These are phyloP conservation scores for Agrypnus murinus DNA, from an alignment of 2,888 invertebrate genomes.

Conservation along the genomic window DNA sequence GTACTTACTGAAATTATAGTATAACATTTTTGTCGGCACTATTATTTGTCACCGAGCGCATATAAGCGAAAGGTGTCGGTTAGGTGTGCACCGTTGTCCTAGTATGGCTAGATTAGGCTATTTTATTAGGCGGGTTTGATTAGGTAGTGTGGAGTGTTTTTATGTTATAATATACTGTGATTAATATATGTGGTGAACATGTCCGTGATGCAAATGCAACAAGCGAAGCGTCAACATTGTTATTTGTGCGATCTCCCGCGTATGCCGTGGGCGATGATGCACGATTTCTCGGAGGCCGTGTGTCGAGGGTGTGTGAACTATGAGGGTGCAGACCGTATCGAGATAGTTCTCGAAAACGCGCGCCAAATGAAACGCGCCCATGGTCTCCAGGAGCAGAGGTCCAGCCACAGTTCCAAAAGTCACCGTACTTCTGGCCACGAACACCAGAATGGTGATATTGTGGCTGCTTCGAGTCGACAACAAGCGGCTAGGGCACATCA, in stretches of 20 bases:
- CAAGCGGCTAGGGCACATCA: conserved; percentile 71
- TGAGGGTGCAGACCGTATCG: conserved; percentile 98
- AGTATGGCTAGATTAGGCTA: conserved; percentile 44
- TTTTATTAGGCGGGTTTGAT: conserved; percentile 36
- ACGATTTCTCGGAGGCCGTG: conserved; percentile 98
- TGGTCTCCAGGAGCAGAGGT: conserved; percentile 78
- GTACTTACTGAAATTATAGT: too few relatives aligned
- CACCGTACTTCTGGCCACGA: conserved; percentile 70
- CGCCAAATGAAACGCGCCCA: conserved; percentile 97
- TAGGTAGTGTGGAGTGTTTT: conserved; percentile 36
- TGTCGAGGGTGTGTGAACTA: conserved; percentile 99
- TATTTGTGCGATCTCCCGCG: conserved; percentile 99
- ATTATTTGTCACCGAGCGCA: too few relatives aligned
- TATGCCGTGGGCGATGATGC: conserved; percentile 99
- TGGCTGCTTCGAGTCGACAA: conserved; percentile 65
- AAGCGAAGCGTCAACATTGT: conserved; percentile 95
- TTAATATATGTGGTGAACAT: conserved; percentile 73
- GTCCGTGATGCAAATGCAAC: conserved; percentile 84
- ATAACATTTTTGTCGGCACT: too few relatives aligned
- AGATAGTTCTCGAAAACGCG: conserved; percentile 94
- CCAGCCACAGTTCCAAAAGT: conserved; percentile 67
- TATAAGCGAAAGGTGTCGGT: conserved; percentile 46
- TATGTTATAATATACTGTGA: conserved; percentile 34
- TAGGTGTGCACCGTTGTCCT: conserved; percentile 42
- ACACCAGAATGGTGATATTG: conserved; percentile 76